Evolutionary conservation across 2,797 vertebrate genomes (phyloP).

Genomic region (Rousettus madagascariensis): DNA sequence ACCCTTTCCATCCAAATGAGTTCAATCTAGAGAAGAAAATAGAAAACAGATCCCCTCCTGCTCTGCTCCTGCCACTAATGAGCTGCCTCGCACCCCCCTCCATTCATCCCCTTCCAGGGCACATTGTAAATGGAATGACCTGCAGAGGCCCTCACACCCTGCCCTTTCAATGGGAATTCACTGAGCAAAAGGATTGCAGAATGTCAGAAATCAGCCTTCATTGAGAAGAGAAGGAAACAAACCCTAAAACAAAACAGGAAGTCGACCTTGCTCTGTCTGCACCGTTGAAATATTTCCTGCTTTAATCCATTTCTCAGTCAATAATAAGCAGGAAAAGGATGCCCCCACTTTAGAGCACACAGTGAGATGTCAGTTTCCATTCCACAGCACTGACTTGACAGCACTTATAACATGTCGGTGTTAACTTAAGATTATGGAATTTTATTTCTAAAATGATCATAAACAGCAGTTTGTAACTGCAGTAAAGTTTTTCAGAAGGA

Average conservation of each 20-base stretch:
- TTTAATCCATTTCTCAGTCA: conserved; percentile 12
- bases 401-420: neutral
- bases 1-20: conserved; percentile 45
- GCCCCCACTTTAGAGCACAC: neutral
- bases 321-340: neutral
- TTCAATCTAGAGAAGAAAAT: conserved; percentile 61
- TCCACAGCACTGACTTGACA: neutral
- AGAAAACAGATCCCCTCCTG: conserved; percentile 58
- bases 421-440: conserved; percentile 12
- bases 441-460: conserved; percentile 45
- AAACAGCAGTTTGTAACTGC: conserved; percentile 2
- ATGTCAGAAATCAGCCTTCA: conserved; percentile 28
- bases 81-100: neutral
- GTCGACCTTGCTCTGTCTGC: conserved; percentile 62
- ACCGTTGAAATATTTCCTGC: neutral
- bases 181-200: neutral
- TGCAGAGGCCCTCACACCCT: neutral
- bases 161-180: conserved; percentile 25
- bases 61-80: neutral
- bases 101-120: neutral
- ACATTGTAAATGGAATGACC: neutral
- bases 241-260: conserved; percentile 65
- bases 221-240: conserved; percentile 28
- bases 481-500: conserved; percentile 23
- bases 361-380: neutral